phyloP scores from a whole-genome alignment of 2,797 vertebrate species.

The Setipinna tenuifilis region DNA sequence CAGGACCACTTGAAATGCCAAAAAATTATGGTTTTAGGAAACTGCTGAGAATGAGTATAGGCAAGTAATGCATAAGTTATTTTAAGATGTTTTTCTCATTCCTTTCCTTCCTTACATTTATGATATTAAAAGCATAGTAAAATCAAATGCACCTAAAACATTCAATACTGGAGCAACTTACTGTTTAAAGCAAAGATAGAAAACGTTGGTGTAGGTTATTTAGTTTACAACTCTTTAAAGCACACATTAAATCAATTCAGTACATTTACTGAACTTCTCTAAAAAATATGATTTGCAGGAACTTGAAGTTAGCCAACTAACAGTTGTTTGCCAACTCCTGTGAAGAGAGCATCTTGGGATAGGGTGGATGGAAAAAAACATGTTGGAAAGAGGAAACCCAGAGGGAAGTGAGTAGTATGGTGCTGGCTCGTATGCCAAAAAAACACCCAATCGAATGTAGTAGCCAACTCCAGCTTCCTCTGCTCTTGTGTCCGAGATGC shows the following conservation, averaged over 20 bases:
- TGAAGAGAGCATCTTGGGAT: conserved; percentile 1
- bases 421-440: conserved; percentile 35
- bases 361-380: conserved; percentile 37
- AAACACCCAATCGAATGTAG: background rate
- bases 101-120: background rate
- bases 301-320: background rate
- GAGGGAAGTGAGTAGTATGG: conserved; percentile 39
- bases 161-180: background rate
- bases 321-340: conserved; percentile 8
- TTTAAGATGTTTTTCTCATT: conserved; percentile 13
- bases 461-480: conserved; percentile 23
- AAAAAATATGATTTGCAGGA: background rate
- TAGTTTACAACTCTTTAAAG: background rate
- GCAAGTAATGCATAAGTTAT: background rate
- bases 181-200: background rate
- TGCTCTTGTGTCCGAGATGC: conserved; percentile 55
- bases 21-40: conserved; percentile 5
- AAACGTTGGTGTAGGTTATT: background rate
- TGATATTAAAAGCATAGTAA: background rate
- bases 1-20: background rate
- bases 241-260: background rate
- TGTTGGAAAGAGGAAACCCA: conserved; percentile 28
- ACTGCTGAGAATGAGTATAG: background rate
- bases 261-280: background rate
- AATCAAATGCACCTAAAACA: background rate